Percentiles rank a stretch among this genome's conserved stretches.
Conservation (phyloP, 2,888 invertebrate genomes). For the Eutolmus rufibarbis region DNA sequence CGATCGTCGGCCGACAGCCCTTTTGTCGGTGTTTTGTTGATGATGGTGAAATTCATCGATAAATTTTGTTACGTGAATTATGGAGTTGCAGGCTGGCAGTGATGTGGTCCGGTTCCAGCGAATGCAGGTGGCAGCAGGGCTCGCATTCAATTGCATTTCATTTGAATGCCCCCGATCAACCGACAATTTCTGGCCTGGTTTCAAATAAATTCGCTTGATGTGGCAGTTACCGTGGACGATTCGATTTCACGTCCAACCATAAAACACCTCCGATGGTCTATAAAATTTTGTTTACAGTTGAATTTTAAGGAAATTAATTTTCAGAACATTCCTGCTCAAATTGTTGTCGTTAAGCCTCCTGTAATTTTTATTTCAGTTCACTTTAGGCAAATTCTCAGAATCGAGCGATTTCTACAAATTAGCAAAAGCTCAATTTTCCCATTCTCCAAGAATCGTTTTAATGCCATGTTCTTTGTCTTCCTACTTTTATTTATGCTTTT, state of each 20-base stretch:
- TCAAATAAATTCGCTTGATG: constrained; percentile 36
- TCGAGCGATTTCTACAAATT: neutral
- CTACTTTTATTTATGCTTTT: neutral
- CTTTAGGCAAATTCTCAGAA: neutral
- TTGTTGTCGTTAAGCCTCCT: neutral
- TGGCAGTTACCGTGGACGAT: neutral
- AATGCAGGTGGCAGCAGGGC: neutral
- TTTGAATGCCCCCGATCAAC: neutral
- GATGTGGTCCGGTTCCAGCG: neutral
- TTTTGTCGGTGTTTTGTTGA: neutral
- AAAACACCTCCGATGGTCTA: constrained; percentile 13
- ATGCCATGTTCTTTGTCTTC: neutral
- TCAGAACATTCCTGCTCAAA: neutral
- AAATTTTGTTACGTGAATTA: constrained; percentile 34
- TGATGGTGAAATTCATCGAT: constrained; percentile 29
- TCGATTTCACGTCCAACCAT: neutral
- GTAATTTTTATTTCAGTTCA: neutral
- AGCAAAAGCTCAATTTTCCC: neutral
- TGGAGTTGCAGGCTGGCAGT: constrained; percentile 5
- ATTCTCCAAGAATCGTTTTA: neutral
- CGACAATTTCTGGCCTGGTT: neutral
- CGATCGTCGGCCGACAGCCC: neutral
- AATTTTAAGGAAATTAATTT: constrained; percentile 23
- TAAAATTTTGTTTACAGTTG: constrained; percentile 6
- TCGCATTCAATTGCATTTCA: constrained; percentile 23